Evolutionary conservation across 2,888 invertebrate species (phyloP).

Genomic region (Xestia sexstrigata): DNA sequence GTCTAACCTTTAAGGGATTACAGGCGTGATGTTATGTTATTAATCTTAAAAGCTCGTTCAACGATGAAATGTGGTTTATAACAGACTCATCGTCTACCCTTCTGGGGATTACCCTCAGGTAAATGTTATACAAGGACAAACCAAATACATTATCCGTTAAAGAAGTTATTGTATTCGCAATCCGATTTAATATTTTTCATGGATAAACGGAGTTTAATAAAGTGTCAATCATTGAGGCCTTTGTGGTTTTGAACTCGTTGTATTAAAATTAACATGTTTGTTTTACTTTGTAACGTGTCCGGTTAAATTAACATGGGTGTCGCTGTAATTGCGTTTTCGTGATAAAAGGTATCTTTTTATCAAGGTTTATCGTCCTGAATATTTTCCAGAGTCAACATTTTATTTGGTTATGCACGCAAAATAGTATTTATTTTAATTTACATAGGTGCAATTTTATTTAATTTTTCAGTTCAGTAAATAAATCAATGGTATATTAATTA

Average conservation of each 20-base stretch:
- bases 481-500: no score
- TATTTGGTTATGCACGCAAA: not conserved
- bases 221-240: constrained; percentile 9
- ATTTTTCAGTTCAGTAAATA: constrained; percentile 1
- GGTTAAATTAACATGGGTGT: constrained; percentile 12
- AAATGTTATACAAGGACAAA: constrained; percentile 16
- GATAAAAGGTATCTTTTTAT: constrained; percentile 6
- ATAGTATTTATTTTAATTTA: not conserved
- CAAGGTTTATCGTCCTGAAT: not conserved
- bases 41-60: constrained; percentile 20
- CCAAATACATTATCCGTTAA: constrained; percentile 9
- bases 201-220: constrained; percentile 20
- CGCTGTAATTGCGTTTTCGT: constrained; percentile 2
- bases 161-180: constrained; percentile 24
- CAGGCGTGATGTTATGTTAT: not conserved
- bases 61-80: constrained; percentile 7
- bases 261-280: not conserved
- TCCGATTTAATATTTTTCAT: constrained; percentile 12
- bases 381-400: not conserved
- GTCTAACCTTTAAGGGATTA: not conserved
- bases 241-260: not conserved
- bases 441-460: not conserved
- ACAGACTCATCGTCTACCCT: constrained; percentile 17
- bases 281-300: constrained; percentile 3
- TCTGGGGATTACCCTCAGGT: constrained; percentile 16